These are phyloP conservation scores for Notodonta ziczac DNA, from an alignment of 2,888 invertebrate species.

Conservation along the genomic window DNA sequence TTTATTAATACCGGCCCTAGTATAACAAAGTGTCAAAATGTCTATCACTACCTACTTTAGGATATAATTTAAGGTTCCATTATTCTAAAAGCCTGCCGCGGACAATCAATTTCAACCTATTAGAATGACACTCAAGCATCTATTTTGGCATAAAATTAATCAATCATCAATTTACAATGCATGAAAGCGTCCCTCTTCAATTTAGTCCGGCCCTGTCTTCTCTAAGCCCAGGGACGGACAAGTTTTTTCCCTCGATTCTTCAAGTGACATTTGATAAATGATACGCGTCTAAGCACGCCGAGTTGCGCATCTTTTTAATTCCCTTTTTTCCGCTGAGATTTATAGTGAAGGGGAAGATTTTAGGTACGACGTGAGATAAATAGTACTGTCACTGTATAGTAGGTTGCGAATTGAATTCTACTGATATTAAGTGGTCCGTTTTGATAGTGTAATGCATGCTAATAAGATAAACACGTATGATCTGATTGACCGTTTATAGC, in stretches of 20 bases:
- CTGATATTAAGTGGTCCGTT: too few relatives aligned
- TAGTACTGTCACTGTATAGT: too few relatives aligned
- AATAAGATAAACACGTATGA: too few relatives aligned
- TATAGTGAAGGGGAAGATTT: not conserved
- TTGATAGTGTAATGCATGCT: too few relatives aligned
- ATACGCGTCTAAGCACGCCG: slow-evolving; percentile 32
- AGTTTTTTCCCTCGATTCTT: slow-evolving; percentile 41
- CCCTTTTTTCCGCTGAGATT: slow-evolving; percentile 17
- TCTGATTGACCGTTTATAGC: too few relatives aligned
- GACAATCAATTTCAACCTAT: not conserved
- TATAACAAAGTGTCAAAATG: not conserved
- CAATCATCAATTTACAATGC: slow-evolving; percentile 1
- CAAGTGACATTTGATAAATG: slow-evolving; percentile 55
- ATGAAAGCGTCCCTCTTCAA: not conserved
- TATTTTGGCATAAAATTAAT: not conserved
- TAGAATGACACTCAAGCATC: not conserved
- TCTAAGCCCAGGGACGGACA: slow-evolving; percentile 22
- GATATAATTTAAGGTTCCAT: not conserved
- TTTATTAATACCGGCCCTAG: too few relatives aligned
- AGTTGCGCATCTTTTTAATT: slow-evolving; percentile 51
- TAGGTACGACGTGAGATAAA: not conserved
- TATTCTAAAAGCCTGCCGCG: not conserved
- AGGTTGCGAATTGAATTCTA: too few relatives aligned
- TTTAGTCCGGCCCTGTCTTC: slow-evolving; percentile 25
- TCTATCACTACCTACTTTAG: not conserved